Conservation (phyloP, 2,797 vertebrate genomes). For the Protonibea diacanthus region DNA sequence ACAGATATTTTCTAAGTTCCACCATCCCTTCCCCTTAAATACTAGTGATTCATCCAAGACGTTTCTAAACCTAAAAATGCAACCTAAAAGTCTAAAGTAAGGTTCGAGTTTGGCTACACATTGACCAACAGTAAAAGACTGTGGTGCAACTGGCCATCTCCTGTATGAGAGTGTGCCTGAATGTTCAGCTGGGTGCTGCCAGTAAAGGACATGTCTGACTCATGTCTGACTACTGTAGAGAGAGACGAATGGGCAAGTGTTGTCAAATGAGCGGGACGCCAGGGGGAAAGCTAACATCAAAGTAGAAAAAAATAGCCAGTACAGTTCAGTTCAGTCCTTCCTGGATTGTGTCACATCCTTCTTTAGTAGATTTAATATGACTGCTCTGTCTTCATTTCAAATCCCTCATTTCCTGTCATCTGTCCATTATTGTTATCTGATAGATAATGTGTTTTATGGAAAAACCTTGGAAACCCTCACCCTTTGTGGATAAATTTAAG, state of each 20-base stretch:
- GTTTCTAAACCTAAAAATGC: constrained; percentile 36
- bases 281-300: too few relatives aligned
- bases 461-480: not conserved
- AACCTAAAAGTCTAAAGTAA: constrained; percentile 12
- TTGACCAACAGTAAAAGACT: constrained; percentile 5
- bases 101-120: constrained; percentile 6
- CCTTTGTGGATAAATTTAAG: not conserved
- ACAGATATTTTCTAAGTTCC: constrained; percentile 14
- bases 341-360: not conserved
- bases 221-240: not conserved
- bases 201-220: not conserved
- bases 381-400: not conserved
- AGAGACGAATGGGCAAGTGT: not conserved
- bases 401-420: not conserved
- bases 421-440: not conserved
- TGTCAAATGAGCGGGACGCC: not conserved
- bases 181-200: constrained; percentile 9
- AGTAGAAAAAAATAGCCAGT: not conserved
- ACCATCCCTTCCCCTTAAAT: constrained; percentile 18
- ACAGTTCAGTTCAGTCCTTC: not conserved
- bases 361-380: not conserved
- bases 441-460: not conserved
- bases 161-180: constrained; percentile 1
- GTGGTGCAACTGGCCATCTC: constrained; percentile 15
- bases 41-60: constrained; percentile 23